A percentile compares a stretch with the other conserved stretches of the same genome.
Conservation (phyloP, 2,797 vertebrate species). For the Numenius phaeopus region DNA sequence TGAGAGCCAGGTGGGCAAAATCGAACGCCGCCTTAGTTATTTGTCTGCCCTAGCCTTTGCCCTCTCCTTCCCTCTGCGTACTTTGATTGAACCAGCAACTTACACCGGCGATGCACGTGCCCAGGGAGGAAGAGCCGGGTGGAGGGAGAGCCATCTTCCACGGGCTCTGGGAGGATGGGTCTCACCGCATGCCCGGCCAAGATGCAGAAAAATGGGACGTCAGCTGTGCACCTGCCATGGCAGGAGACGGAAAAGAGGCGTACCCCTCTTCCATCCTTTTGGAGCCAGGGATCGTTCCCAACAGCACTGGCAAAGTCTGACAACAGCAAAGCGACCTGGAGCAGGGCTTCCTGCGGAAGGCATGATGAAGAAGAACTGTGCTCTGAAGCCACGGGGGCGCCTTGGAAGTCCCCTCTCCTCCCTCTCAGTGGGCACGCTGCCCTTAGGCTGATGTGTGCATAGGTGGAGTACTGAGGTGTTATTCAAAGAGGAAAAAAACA, state of each 20-base stretch:
- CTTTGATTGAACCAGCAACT: not conserved
- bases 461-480: not conserved
- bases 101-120: accelerated
- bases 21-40: accelerated
- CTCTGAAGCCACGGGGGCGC: not conserved
- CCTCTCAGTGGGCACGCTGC: accelerated
- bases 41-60: not conserved
- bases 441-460: not conserved
- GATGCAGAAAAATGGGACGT: accelerated
- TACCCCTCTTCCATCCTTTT: not conserved
- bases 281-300: accelerated
- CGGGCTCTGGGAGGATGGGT: accelerated
- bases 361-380: not conserved
- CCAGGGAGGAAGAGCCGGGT: not conserved
- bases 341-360: not conserved
- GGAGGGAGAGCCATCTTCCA: no score
- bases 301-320: not conserved
- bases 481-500: not conserved
- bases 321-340: not conserved
- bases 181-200: accelerated
- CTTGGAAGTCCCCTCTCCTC: not conserved
- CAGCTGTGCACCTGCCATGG: not conserved
- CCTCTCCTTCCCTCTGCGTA: not conserved
- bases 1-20: not conserved
- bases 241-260: not conserved